Percentiles rank a stretch among this genome's conserved stretches.
Evolutionary conservation across 1,140 invertebrate genomes (phyloP).

Genomic region (Bombyx mori): DNA sequence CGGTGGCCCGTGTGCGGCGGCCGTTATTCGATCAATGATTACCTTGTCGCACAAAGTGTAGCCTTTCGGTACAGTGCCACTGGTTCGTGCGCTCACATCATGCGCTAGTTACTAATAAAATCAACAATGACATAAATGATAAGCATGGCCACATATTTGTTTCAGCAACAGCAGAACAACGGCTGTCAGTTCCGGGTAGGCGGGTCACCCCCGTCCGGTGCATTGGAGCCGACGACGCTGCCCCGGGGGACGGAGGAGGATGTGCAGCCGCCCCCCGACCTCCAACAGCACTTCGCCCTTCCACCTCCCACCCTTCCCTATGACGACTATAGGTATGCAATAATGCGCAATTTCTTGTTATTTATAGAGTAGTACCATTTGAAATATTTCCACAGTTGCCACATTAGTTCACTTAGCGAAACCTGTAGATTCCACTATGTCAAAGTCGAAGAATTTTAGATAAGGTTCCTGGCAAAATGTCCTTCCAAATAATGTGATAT

Average conservation of each 20-base stretch:
- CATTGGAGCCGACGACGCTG: conserved; percentile 6
- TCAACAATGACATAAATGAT: not conserved
- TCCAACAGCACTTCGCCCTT: conserved; percentile 41
- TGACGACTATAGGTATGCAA: conserved; percentile 35
- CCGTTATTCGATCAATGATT: too few species aligned
- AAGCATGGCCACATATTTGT: not conserved
- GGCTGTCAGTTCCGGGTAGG: conserved; percentile 38
- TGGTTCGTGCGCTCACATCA: too few species aligned
- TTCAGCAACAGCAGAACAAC: conserved; percentile 14
- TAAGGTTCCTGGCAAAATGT: too few species aligned
- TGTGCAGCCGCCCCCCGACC: conserved; percentile 20
- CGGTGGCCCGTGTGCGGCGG: too few species aligned
- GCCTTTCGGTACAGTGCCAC: too few species aligned
- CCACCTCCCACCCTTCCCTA: conserved; percentile 37
- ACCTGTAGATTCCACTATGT: too few species aligned
- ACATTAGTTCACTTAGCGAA: too few species aligned
- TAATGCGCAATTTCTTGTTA: not conserved
- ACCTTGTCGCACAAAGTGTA: too few species aligned
- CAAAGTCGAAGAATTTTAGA: too few species aligned
- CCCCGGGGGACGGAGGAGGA: conserved; percentile 12
- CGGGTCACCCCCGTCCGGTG: conserved; percentile 26
- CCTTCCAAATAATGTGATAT: too few species aligned
- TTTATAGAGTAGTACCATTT: too few species aligned
- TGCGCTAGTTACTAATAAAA: not conserved
- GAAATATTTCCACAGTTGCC: too few species aligned